Evolutionary conservation across 1,140 invertebrate species (phyloP).

Genomic region (Eciton burchellii): DNA sequence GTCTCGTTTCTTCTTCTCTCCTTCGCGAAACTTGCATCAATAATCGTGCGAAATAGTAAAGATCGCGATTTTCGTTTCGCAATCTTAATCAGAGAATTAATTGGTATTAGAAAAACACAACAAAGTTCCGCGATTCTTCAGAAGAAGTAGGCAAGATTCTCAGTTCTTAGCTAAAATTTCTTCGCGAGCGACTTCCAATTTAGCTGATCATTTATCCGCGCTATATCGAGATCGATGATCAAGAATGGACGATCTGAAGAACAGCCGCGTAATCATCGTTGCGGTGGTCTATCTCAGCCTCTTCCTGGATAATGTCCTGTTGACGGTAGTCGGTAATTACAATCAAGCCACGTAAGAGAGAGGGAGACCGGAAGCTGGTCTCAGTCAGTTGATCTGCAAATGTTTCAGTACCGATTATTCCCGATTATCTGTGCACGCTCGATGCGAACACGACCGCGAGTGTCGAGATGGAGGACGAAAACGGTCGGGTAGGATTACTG

Average conservation of each 20-base stretch:
- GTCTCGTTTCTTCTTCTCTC: background rate
- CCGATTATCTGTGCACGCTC: conserved; percentile 90
- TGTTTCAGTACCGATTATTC: conserved; percentile 93
- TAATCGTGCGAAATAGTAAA: background rate
- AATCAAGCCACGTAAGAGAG: background rate
- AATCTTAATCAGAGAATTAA: background rate
- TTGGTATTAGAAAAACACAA: too few relatives aligned
- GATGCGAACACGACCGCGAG: conserved; percentile 84
- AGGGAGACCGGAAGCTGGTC: background rate
- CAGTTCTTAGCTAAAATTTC: background rate
- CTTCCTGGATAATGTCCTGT: conserved; percentile 91
- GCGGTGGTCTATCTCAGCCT: conserved; percentile 89
- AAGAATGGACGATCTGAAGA: conserved; percentile 67
- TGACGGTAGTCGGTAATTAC: conserved; percentile 92
- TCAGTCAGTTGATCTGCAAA: conserved; percentile 8
- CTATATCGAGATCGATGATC: conserved; percentile 32
- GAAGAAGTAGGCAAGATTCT: background rate
- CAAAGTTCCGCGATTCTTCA: background rate
- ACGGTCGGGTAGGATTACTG: conserved; percentile 92
- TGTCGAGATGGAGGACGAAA: conserved; percentile 87
- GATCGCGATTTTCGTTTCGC: background rate
- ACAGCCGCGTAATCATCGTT: conserved; percentile 84
- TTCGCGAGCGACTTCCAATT: background rate
- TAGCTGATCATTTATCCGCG: background rate
- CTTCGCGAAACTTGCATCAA: background rate